A percentile compares a stretch with the other conserved stretches of the same genome.
These are phyloP conservation scores for Hippasteria phrygiana DNA, from an alignment of 53 echinoderm and acorn worm genomes.

Conservation along the genomic window DNA sequence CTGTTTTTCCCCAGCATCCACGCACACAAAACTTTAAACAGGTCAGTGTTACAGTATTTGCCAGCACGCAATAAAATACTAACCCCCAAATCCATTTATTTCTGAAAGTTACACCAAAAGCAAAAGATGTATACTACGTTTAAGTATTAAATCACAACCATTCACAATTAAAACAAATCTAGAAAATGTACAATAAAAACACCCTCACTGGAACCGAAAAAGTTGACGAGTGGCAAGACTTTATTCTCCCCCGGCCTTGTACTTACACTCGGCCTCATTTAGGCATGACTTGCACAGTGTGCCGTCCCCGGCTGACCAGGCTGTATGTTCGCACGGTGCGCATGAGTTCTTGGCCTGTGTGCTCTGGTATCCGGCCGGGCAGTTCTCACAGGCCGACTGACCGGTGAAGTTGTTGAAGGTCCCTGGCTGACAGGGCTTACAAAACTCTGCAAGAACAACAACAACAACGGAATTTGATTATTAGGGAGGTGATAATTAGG, in stretches of 20 bases:
- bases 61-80: too few species aligned
- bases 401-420: conserved; percentile 79
- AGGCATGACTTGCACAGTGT: conserved; percentile 77
- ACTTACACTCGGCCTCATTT: conserved; percentile 80
- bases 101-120: too few species aligned
- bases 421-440: conserved; percentile 83
- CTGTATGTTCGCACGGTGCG: conserved; percentile 76
- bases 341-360: conserved; percentile 89
- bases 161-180: not conserved
- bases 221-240: not conserved
- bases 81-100: too few species aligned
- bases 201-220: too few species aligned
- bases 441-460: conserved; percentile 69
- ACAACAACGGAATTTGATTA: not conserved
- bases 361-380: conserved; percentile 84
- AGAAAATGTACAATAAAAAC: not conserved
- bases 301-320: conserved; percentile 86
- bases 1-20: too few species aligned
- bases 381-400: conserved; percentile 82
- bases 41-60: too few species aligned
- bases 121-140: too few species aligned
- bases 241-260: not conserved
- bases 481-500: not conserved
- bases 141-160: not conserved
- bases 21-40: too few species aligned